phyloP scores from a whole-genome alignment of 2,113 vertebrate genomes.

The Amblyopsis rosae region DNA sequence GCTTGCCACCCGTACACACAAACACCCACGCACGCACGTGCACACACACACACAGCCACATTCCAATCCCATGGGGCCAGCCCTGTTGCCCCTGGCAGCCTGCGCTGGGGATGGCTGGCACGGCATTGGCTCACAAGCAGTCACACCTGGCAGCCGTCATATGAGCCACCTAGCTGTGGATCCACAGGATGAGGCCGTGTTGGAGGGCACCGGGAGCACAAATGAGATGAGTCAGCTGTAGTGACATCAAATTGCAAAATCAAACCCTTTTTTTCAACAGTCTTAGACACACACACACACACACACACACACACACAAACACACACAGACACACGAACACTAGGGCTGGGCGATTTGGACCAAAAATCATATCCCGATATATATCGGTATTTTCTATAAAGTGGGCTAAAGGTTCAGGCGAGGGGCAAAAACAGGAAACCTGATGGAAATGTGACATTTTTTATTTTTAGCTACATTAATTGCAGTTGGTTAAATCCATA shows the following conservation, averaged over 20 bases:
- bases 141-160: conserved; percentile 25
- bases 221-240: conserved; percentile 8
- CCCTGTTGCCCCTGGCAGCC: conserved; percentile 60
- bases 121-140: conserved; percentile 37
- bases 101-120: conserved; percentile 44
- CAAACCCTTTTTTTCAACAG: not conserved
- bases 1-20: conserved; percentile 36
- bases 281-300: conserved; percentile 10
- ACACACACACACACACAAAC: not conserved
- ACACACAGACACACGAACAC: too few species aligned
- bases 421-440: too few species aligned
- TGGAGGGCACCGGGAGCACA: not conserved
- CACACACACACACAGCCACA: conserved; percentile 41
- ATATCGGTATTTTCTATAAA: too few species aligned
- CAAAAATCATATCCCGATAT: too few species aligned
- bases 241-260: not conserved
- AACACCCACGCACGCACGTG: not conserved
- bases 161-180: conserved; percentile 20
- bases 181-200: conserved; percentile 21
- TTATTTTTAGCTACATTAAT: too few species aligned
- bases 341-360: too few species aligned
- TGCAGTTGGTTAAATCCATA: too few species aligned
- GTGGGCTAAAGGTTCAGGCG: too few species aligned
- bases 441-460: too few species aligned
- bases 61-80: conserved; percentile 50